Percentiles rank a stretch among this genome's conserved stretches.
Evolutionary conservation across 1,140 invertebrate genomes (phyloP).

Genomic region (Bombus balteatus): DNA sequence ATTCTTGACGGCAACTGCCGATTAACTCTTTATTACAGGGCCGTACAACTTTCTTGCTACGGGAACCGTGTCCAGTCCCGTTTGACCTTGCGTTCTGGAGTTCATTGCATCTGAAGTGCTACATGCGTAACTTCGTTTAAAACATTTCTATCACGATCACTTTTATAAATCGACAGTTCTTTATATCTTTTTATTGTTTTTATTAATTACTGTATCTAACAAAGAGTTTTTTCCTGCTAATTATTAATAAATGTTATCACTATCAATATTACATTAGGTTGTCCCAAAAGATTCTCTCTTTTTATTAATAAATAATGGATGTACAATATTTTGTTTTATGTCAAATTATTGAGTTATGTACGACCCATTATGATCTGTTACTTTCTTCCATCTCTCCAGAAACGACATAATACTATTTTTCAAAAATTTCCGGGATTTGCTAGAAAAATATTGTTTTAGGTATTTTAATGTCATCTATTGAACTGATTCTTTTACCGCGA

Average conservation of each 20-base stretch:
- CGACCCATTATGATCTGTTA: no score
- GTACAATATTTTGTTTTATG: no score
- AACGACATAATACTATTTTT: no score
- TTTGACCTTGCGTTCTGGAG: not conserved
- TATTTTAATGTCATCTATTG: no score
- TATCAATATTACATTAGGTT: no score
- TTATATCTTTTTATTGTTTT: not conserved
- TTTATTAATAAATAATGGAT: no score
- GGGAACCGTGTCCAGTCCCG: not conserved
- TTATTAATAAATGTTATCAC: not conserved
- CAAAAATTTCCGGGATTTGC: no score
- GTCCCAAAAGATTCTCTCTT: no score
- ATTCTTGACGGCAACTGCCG: constrained; percentile 8
- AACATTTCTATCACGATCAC: not conserved
- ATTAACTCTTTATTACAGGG: not conserved
- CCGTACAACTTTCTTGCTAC: not conserved
- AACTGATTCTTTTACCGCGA: no score
- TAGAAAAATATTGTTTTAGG: no score
- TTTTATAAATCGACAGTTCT: not conserved
- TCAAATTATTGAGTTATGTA: no score
- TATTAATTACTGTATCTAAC: not conserved
- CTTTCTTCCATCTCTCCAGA: no score
- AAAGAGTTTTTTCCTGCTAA: not conserved
- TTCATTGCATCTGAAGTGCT: not conserved
- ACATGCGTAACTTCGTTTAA: not conserved